These are phyloP conservation scores for Ferrisia virgata DNA, from an alignment of 2,888 invertebrate species.

Conservation along the genomic window DNA sequence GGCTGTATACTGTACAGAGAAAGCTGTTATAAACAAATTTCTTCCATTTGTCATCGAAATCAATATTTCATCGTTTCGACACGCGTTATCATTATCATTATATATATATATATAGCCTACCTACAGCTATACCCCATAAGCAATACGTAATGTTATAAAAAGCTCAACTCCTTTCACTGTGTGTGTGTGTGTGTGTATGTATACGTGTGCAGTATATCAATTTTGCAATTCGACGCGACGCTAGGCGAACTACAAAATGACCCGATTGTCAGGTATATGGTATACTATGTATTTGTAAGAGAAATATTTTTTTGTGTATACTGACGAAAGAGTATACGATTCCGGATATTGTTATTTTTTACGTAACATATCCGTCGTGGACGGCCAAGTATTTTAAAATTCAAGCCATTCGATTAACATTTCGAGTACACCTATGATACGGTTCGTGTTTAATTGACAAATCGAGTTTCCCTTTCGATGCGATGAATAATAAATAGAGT, in stretches of 20 bases:
- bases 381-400: not conserved
- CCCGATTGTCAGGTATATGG: not conserved
- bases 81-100: not conserved
- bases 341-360: conserved; percentile 12
- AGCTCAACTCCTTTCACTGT: not conserved
- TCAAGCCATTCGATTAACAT: not conserved
- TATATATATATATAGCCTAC: too few species aligned
- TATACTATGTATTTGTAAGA: too few species aligned
- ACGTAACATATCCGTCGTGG: not conserved
- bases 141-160: not conserved
- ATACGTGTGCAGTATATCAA: not conserved
- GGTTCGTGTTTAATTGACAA: conserved; percentile 14
- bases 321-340: not conserved
- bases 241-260: not conserved
- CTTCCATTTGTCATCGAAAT: conserved; percentile 17
- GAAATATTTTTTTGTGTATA: not conserved
- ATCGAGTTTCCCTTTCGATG: conserved; percentile 7
- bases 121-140: too few species aligned
- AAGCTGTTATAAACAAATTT: not conserved
- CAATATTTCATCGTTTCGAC: conserved; percentile 8
- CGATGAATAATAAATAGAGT: not conserved
- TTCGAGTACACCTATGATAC: not conserved
- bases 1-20: too few species aligned
- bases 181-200: not conserved
- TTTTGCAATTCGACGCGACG: not conserved